Evolutionary conservation across 2,113 vertebrate species (phyloP).

Genomic region (Tichodroma muraria): DNA sequence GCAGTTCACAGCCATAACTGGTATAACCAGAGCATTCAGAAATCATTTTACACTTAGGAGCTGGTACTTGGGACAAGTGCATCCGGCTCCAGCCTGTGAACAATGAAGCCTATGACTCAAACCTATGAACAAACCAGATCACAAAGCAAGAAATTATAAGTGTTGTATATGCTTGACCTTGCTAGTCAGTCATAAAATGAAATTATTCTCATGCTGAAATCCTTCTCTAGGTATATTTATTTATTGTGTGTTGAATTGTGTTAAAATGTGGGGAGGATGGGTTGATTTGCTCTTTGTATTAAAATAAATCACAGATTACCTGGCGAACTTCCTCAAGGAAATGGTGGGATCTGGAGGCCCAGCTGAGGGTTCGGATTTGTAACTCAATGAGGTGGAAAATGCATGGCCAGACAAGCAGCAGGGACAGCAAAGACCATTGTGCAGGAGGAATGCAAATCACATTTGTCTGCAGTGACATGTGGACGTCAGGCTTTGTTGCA

Average conservation of each 20-base stretch:
- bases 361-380: rapidly evolving
- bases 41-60: neutral
- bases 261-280: neutral
- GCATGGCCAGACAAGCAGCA: neutral
- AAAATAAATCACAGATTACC: neutral
- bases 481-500: neutral
- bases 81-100: neutral
- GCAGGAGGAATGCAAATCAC: neutral
- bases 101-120: no score
- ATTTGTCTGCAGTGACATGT: neutral
- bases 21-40: neutral
- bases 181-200: neutral
- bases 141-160: neutral
- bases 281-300: neutral
- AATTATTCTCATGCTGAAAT: neutral
- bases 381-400: neutral
- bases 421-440: neutral
- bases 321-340: neutral
- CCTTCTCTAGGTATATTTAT: neutral
- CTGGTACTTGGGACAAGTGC: neutral
- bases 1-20: neutral
- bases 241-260: neutral
- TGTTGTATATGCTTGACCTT: neutral
- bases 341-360: rapidly evolving
- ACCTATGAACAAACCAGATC: neutral